phyloP scores from a whole-genome alignment of 2,797 vertebrate species.

The Myiotriccus ornatus region DNA sequence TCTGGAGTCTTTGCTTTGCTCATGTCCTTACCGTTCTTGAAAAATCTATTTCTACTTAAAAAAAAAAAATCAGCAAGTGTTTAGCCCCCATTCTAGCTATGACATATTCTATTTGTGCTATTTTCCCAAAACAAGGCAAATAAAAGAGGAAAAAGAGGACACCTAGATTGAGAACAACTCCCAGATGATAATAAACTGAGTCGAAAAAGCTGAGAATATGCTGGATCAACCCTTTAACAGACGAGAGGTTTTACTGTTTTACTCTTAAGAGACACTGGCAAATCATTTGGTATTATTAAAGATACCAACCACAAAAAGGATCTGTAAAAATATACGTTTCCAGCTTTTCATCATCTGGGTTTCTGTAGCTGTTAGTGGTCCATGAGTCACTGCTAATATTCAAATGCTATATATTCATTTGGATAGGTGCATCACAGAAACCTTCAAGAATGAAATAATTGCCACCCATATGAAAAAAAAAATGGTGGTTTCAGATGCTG shows the following conservation, averaged over 20 bases:
- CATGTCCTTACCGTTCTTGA: background rate
- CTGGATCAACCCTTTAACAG: background rate
- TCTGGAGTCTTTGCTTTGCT: background rate
- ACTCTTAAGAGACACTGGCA: constrained; percentile 4
- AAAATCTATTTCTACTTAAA: background rate
- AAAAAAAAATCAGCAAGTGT: background rate
- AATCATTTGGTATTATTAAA: constrained; percentile 48
- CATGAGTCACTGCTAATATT: constrained; percentile 1
- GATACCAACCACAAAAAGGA: constrained; percentile 44
- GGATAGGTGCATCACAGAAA: constrained; percentile 24
- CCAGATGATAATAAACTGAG: constrained; percentile 12
- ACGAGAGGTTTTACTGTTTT: constrained; percentile 14
- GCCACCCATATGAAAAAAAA: background rate
- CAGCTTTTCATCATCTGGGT: constrained; percentile 37
- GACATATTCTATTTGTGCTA: background rate
- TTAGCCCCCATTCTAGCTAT: background rate
- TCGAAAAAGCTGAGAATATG: constrained; percentile 13
- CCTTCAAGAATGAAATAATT: background rate
- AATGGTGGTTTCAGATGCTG: background rate
- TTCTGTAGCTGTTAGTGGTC: constrained; percentile 39
- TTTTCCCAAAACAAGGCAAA: background rate
- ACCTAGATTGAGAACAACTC: background rate
- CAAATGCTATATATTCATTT: background rate
- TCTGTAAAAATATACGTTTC: constrained; percentile 20
- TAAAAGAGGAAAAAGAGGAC: background rate